These are phyloP conservation scores for Drosophila auraria DNA, from an alignment of 1,140 invertebrate species.

Conservation along the genomic window DNA sequence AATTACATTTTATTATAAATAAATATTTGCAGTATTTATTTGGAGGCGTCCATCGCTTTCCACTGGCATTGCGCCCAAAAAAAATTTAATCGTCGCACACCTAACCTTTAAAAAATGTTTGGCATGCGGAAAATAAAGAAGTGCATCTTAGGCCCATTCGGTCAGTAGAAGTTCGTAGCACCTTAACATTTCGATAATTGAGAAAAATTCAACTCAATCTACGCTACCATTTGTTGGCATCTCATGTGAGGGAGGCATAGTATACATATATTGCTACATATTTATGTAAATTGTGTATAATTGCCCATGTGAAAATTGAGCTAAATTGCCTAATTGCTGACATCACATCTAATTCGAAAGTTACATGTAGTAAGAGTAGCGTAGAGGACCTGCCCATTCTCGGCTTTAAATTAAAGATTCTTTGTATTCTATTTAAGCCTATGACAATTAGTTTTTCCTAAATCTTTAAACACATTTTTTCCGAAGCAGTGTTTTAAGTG, in stretches of 20 bases:
- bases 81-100: constrained; percentile 7
- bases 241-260: background rate
- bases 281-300: background rate
- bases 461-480: no score
- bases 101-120: constrained; percentile 45
- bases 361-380: no score
- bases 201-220: background rate
- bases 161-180: constrained; percentile 59
- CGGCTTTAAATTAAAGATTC: no score
- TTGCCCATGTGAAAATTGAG: constrained; percentile 1
- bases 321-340: constrained; percentile 9
- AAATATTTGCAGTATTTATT: background rate
- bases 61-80: background rate
- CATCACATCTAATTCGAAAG: constrained; percentile 1
- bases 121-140: constrained; percentile 42
- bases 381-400: no score
- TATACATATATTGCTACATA: background rate
- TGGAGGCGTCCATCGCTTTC: background rate
- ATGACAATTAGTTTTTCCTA: no score
- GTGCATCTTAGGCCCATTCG: constrained; percentile 22
- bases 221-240: background rate
- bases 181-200: constrained; percentile 50
- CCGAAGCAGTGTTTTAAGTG: no score
- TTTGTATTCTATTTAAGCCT: no score
- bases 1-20: background rate